These are phyloP conservation scores for Ophion ellenae DNA, from an alignment of 2,888 invertebrate genomes.

Conservation along the genomic window DNA sequence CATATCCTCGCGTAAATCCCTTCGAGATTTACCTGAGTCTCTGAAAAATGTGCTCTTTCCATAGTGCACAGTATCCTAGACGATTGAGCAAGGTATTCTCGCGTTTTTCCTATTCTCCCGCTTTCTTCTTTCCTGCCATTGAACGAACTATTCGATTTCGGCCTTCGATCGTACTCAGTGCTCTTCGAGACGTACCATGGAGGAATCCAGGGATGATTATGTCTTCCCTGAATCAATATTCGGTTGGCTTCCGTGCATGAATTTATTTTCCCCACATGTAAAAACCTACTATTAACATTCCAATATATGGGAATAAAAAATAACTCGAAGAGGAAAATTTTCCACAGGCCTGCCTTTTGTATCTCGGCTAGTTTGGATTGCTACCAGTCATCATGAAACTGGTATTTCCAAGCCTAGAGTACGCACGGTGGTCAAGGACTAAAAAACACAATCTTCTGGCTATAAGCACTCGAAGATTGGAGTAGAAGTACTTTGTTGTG, in stretches of 20 bases:
- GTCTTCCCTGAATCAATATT: no score
- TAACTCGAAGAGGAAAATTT: background rate
- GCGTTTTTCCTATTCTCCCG: background rate
- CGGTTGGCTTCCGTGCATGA: no score
- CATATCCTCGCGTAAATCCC: conserved; percentile 14
- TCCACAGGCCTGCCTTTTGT: no score
- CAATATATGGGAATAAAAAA: background rate
- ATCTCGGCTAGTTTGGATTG: no score
- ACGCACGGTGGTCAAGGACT: background rate
- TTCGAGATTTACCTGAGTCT: conserved; percentile 20
- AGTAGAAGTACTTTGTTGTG: background rate
- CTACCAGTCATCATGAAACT: background rate
- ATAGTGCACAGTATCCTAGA: conserved; percentile 13
- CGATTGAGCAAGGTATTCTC: conserved; percentile 25
- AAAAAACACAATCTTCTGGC: background rate
- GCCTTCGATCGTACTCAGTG: background rate
- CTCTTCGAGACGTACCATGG: background rate
- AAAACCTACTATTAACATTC: background rate
- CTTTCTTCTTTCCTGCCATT: background rate
- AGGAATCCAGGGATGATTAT: no score
- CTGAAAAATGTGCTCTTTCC: conserved; percentile 16
- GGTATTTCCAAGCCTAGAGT: background rate
- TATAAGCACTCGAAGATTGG: background rate
- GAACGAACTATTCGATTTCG: background rate
- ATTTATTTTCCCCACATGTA: background rate